Evolutionary conservation across 2,113 vertebrate species (phyloP).

Genomic region (Fukomys damarensis): DNA sequence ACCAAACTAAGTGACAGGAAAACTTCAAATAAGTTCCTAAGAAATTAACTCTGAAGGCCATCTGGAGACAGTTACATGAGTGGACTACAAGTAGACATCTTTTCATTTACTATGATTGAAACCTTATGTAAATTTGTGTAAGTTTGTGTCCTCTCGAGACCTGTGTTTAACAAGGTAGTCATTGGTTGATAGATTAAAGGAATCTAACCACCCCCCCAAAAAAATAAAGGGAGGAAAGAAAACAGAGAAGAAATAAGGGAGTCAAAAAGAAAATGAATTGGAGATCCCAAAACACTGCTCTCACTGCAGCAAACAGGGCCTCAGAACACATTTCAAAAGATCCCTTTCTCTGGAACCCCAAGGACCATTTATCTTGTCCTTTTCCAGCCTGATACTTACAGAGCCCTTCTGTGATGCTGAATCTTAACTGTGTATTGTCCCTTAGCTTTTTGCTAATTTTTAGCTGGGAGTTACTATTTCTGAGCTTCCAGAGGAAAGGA

Average conservation of each 20-base stretch:
- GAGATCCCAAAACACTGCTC: neutral
- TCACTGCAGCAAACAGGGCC: neutral
- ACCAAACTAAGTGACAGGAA: neutral
- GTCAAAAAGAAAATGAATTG: neutral
- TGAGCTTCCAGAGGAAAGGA: neutral
- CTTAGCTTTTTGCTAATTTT: neutral
- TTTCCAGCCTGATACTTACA: neutral
- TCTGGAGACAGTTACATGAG: neutral
- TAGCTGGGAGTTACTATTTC: neutral
- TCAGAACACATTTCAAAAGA: neutral
- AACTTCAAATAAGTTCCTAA: neutral
- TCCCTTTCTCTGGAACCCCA: neutral
- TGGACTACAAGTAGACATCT: neutral
- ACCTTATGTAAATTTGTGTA: neutral
- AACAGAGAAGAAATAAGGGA: neutral
- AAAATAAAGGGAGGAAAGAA: neutral
- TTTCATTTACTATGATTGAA: neutral
- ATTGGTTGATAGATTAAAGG: neutral
- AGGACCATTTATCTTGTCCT: neutral
- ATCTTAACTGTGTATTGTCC: neutral
- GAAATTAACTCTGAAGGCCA: neutral
- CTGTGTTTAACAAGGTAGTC: slow-evolving; percentile 5
- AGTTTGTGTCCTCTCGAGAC: neutral
- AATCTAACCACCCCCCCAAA: neutral
- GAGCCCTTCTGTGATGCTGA: neutral